Evolutionary conservation across 2,888 invertebrate genomes (phyloP), one percentile per base, ranked within the genome.

Genomic region (Ichneumon xanthorius): DNA sequence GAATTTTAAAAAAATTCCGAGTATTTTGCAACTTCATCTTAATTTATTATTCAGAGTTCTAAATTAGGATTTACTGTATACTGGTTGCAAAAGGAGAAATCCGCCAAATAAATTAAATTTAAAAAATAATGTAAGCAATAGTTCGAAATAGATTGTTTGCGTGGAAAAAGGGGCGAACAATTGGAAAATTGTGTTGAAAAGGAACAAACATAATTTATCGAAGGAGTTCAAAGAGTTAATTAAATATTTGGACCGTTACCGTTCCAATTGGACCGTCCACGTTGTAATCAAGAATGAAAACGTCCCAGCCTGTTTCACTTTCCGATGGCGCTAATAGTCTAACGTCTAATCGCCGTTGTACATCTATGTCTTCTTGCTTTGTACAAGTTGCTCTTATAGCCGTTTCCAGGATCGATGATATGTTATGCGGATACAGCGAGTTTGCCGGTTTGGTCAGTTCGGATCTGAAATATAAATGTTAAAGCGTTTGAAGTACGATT

Each of bases 301-400:
- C 97, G 94, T 98, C 98, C 98, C 98, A 98, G 4, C 98, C 98
- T 82, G 96, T 96, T 94, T 98, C 98, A 75, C 97, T 96, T 75
- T 95, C 95, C 0, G 95, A 96, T 11, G 94, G 93, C 30, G 92
- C 95, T 65, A 97, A 94, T 30, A 98, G 94, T 89, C 97, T 96
- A 77, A 99, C 98, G 94, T 98, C 98, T 48, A 99, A 95, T 22
- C 99, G 95, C 89, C 97, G 96, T 16, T 99, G 95, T 72, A 99
- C 98, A 93, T 99, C 99, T 53, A 97, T 96, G 92, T 98, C 98
- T 92, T 99, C 99, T 94, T 96, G 98, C 94, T 99, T 98, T 16
- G 99, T 98, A 94, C 98, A 99, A 16, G 99, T 99, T 40, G 97
- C 97, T 89, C 98, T 96, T 90, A 98, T 96, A 9, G 98, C 98